Conservation (phyloP, 2,888 invertebrate genomes). For the Ditylenchus weischeri region DNA sequence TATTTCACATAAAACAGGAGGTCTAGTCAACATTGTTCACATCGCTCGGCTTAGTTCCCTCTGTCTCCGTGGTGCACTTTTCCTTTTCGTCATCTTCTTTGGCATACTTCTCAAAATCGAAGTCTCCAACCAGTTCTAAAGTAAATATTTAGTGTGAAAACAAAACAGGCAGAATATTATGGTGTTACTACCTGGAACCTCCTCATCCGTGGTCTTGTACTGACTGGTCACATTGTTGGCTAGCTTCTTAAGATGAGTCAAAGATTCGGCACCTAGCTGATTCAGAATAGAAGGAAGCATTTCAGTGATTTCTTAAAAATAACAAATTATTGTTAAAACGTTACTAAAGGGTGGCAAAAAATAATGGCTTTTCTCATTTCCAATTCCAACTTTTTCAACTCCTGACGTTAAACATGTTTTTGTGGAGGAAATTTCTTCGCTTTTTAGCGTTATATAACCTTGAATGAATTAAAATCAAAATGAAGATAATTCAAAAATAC, state of each 20-base stretch:
- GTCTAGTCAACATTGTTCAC: slow-evolving; percentile 4
- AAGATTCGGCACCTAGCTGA: slow-evolving; percentile 92
- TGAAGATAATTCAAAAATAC: no score
- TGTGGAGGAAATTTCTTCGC: no score
- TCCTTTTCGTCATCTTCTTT: slow-evolving; percentile 36
- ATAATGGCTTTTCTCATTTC: no score
- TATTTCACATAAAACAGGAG: no score
- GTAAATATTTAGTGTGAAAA: background rate
- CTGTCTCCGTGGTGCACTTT: background rate
- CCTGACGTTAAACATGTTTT: no score
- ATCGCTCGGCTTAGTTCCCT: background rate
- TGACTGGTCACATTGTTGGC: slow-evolving; percentile 59
- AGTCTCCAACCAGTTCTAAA: slow-evolving; percentile 79
- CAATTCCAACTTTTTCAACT: no score
- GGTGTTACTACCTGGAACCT: slow-evolving; percentile 51
- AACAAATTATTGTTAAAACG: background rate
- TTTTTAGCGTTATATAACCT: no score
- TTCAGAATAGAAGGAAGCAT: slow-evolving; percentile 96
- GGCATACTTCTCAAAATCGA: slow-evolving; percentile 83
- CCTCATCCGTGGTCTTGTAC: slow-evolving; percentile 53
- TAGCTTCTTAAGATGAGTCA: slow-evolving; percentile 83
- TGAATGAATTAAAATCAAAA: no score
- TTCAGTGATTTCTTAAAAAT: slow-evolving; percentile 77
- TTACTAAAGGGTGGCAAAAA: no score
- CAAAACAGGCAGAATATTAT: no score